Conservation (phyloP, 2,888 invertebrate genomes). For the Oscheius myriophilus region DNA sequence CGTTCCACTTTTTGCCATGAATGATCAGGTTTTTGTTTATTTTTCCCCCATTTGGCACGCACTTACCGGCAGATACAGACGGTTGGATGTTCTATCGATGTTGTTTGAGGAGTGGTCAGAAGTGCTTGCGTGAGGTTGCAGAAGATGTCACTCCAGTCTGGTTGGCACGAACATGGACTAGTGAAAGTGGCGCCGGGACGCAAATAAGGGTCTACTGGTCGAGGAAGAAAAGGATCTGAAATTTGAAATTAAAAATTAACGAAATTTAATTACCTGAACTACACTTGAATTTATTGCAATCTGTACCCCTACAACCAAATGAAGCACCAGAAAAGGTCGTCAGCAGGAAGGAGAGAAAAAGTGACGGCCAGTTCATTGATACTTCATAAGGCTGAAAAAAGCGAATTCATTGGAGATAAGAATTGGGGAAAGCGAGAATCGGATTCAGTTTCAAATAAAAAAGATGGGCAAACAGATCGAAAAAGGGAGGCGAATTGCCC, state of each 20-base stretch:
- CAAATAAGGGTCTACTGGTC: constrained; percentile 33
- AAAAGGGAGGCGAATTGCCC: too few relatives aligned
- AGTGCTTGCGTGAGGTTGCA: constrained; percentile 42
- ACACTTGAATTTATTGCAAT: constrained; percentile 27
- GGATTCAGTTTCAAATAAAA: too few relatives aligned
- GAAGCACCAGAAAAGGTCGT: background rate
- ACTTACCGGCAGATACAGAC: constrained; percentile 49
- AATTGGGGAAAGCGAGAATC: too few relatives aligned
- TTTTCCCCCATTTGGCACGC: too few relatives aligned
- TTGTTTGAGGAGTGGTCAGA: constrained; percentile 10
- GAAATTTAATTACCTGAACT: constrained; percentile 21
- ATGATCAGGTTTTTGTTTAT: background rate
- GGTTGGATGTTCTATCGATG: constrained; percentile 35
- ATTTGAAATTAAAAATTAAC: constrained; percentile 1
- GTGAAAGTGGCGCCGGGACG: constrained; percentile 40
- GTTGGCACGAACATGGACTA: constrained; percentile 44
- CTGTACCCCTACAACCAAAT: constrained; percentile 16
- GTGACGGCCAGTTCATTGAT: constrained; percentile 14
- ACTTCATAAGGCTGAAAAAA: background rate
- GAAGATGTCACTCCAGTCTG: constrained; percentile 50
- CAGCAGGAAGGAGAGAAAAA: background rate
- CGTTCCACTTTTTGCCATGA: background rate
- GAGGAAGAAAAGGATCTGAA: constrained; percentile 21
- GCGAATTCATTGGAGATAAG: too few relatives aligned
- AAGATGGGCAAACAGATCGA: too few relatives aligned